Evolutionary conservation across 2,888 invertebrate genomes (phyloP), one percentile per base, ranked within the genome.

Genomic region (Tetragnatha montana): DNA sequence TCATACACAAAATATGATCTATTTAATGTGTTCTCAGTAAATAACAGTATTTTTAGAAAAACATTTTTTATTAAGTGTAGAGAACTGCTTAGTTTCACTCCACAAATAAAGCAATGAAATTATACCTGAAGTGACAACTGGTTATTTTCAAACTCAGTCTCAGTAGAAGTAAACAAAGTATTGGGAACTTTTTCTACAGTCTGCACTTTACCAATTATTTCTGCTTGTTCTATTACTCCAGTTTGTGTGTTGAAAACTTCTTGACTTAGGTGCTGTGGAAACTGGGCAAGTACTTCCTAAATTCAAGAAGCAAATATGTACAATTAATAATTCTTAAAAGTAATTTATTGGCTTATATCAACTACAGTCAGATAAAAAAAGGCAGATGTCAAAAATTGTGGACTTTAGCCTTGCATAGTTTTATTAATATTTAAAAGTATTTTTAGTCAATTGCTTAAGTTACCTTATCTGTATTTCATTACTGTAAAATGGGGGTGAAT

Each of bases 191-290:
- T 79, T n/a, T 86, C 91, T 79, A 78, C 86, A 60, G 49, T 71
- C 74, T 81, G 68, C 14, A 82, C 22, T 22, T 85, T 81, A 7
- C 60, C 69, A 10, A 87, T 49, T 69, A 87, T 78, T 70, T 91
- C 87, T 70, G 81, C 78, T 21, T 88, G 86, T 22, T 91, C 91
- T 19, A 91, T 82, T 35, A 81, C 70, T 73, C 78, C 85, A 60
- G 91, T 81, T 60, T 91, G 89, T 69, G 90, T 79, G 70, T 90
- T 91, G 80, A 89, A 91, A 10, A 93, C 93, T 92, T 93, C 93
- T 90, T 93, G 93, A 90, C 92, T 93, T 10, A 93, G 91, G 6
- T 93, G 92, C 79, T 93, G 92, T 78, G 92, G 92, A 22, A 93
- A 88, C 81, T 93, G 93, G 21, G 86, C 75, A n/a, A 91, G 71